Evolutionary conservation across 2,113 vertebrate species (phyloP), one percentile per base, ranked within the genome.

Genomic region (Neopipo cinnamomea): DNA sequence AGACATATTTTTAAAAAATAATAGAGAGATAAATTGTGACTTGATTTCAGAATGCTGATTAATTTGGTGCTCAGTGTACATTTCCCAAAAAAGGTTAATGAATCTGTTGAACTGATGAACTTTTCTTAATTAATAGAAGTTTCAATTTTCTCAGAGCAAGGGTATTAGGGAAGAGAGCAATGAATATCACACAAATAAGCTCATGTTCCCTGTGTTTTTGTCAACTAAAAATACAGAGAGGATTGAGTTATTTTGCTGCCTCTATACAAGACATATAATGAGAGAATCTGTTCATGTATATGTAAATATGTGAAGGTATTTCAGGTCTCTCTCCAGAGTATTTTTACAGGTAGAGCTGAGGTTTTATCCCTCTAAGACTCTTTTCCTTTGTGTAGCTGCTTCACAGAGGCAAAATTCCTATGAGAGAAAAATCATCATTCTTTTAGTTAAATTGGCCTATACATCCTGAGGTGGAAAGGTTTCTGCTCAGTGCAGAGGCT

Each of bases 61-160:
- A 96, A 91, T 94, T 97, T 96, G 91, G 56, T 86, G 93, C 87
- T 97, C 85, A 84, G 82, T 93, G 81, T 80, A 95, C 88, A 80
- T 95, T 96, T 95, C 85, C 68, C 78, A 86, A 96, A 91, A 96
- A 97, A 95, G 75, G 93, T 95, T 89, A 97, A 97, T 97, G 95
- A 95, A 95, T 96, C 65, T 86, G 53, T 96, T 96, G 95, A 97
- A 96, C 82, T 96, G 80, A 72, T 89, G 88, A 96, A 96, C 93
- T 95, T 96, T 63, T 70, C 66, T 92, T 97, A 95, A 96, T 96
- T 97, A 96, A 94, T 94, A 77, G 71, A 85, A 89, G 76, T 89
- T 94, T 96, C 95, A 81, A 81, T 96, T 95, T 97, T 96, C 88
- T 91, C 41, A 44, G 76, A 87, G 79, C 70, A 92, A 75, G 73